These are phyloP conservation scores for Chlorocebus sabaeus DNA, from an alignment of 2,113 vertebrate species.

Conservation along the genomic window DNA sequence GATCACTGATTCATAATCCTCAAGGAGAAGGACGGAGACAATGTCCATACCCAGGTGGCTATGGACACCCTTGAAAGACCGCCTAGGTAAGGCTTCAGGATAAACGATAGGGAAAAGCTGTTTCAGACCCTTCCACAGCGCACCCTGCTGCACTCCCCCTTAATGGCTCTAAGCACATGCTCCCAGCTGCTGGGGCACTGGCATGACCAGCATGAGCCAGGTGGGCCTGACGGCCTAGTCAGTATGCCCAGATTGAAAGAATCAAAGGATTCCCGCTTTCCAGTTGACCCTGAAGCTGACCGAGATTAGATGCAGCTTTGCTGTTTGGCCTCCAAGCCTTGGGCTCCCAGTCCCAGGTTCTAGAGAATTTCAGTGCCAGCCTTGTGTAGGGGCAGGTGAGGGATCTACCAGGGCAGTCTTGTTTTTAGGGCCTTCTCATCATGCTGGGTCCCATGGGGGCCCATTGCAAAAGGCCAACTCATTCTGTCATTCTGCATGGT, in stretches of 20 bases:
- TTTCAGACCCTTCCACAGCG: background rate
- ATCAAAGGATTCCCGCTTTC: background rate
- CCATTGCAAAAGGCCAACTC: background rate
- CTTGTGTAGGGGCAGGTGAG: too few relatives aligned
- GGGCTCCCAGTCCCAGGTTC: background rate
- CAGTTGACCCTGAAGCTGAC: background rate
- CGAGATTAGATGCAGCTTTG: background rate
- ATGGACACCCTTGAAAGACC: background rate
- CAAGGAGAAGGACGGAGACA: background rate
- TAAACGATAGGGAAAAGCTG: background rate
- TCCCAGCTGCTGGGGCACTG: background rate
- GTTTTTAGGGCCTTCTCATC: background rate
- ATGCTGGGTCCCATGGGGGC: too few relatives aligned
- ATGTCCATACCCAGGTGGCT: background rate
- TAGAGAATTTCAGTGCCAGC: background rate
- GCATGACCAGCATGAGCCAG: background rate
- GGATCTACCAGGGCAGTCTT: background rate
- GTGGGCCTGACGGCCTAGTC: background rate
- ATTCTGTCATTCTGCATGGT: too few relatives aligned
- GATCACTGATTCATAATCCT: too few relatives aligned
- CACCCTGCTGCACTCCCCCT: rapidly evolving
- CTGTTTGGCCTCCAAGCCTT: background rate
- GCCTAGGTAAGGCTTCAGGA: too few relatives aligned
- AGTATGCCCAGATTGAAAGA: background rate
- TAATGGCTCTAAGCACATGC: background rate